Evolutionary conservation across 2,113 vertebrate genomes (phyloP), one percentile per base, ranked within the genome.

Genomic region (Alces alces): DNA sequence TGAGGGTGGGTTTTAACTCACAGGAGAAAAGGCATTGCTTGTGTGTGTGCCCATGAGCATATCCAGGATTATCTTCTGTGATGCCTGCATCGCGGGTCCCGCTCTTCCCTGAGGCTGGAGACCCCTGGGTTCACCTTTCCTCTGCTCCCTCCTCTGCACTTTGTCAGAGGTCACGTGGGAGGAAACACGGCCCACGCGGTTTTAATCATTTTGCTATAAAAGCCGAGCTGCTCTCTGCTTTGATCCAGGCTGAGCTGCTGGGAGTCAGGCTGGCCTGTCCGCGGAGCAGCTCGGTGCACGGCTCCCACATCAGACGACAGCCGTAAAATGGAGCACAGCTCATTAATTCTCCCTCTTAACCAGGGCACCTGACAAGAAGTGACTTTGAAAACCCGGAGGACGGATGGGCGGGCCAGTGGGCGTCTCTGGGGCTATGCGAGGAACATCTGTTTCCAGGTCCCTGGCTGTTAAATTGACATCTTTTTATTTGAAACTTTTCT

Each of bases 311-410:
- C 98, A 99, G 98, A 99, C 95, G 98, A 96, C 97, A 98, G 98
- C 98, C 97, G 98, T 99, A 99, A 99, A 99, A 98, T 96, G 98
- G 99, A 99, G 98, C 99, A 99, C 99, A 99, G 99, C 98, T 99
- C 99, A 99, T 99, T 99, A 99, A 99, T 99, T 99, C 99, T 98
- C 98, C 98, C 98, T 99, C 98, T 99, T 99, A 99, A 98, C 98
- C 98, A 98, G 98, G 98, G 98, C 98, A 98, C 98, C 99, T 99
- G 99, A 99, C 99, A 99, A 99, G 98, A 99, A 99, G 98, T 98
- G 98, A 99, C 98, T 99, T 98, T 99, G 99, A 99, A 99, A 99
- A 99, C 98, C 97, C 86, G 97, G 98, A 98, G 98, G 97, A 98
- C 93, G 98, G 98, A 98, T 96, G 97, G 96, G 97, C 23, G 50